Evolutionary conservation across 2,888 invertebrate species (phyloP), one percentile per base, ranked within the genome.

Genomic region (Torymus tubicola): DNA sequence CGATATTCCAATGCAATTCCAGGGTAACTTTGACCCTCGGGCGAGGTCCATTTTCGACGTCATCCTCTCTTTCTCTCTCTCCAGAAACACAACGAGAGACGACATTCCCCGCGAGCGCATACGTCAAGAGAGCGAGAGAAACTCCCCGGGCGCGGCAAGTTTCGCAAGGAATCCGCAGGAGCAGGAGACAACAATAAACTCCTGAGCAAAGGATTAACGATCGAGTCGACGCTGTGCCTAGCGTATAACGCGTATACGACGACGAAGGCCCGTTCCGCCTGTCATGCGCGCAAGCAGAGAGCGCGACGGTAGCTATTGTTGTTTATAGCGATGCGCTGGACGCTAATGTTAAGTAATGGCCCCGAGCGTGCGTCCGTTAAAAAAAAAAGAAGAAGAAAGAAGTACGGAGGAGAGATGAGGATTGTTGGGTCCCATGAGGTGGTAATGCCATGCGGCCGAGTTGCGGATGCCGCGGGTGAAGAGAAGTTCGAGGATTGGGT

Each of bases 311-410:
- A n/a, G 42, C 50, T 72, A 80, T 80, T 80, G 80, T 80, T 76
- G 72, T 80, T 80, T 80, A 76, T 72, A 55, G 74, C 60, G 70
- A 80, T 65, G 80, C 58, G 21, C 8, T 2, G 16, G 31, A 50
- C 50, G 65, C 68, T 76, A 80, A 80, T 80, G 68, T 68, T 76
- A 80, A 80, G 63, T 76, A 80, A 80, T 80, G 80, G 76, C 14
- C 18, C 50, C 16, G 60, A 11, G 61, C 53, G 53, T 42, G 42
- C 42, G 42, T n/a, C n/a, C 5, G 42, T 8, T 1, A 1, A 8
- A 8, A 42, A 42, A 42, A 42, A 42, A 42, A 42, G 8, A 1
- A 24, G 53, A 12, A 31, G 16, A 13, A 53, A 16, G 12, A 12
- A 60, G 55, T 11, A 31, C 16, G 42, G 50, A 60, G 50, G 63